phyloP scores from a whole-genome alignment of 2,113 vertebrate species.

The Noturus placidus region DNA sequence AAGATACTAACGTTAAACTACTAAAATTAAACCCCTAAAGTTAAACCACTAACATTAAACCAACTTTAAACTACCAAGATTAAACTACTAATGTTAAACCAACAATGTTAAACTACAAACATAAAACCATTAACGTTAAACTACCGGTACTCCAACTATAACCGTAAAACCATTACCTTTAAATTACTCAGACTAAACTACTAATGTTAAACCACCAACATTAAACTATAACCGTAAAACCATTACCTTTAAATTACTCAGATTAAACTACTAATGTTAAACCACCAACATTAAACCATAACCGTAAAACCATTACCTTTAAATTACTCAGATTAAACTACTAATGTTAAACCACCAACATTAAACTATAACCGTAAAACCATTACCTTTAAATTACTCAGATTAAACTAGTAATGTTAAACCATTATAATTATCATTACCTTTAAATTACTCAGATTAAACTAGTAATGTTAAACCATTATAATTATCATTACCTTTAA shows the following conservation, averaged over 20 bases:
- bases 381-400: no score
- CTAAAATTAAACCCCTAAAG: background rate
- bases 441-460: no score
- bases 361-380: no score
- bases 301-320: background rate
- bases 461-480: no score
- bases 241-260: no score
- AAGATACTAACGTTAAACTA: background rate
- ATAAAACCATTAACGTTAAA: background rate
- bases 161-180: background rate
- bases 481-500: no score
- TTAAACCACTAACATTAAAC: background rate
- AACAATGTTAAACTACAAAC: background rate
- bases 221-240: background rate
- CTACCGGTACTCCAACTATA: background rate
- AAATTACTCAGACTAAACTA: no score
- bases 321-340: background rate
- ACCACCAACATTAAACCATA: no score
- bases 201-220: background rate
- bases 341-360: no score
- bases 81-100: background rate
- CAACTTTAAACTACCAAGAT: background rate
- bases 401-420: no score
- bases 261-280: background rate
- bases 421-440: no score